These are phyloP conservation scores for Hypanus sabinus DNA, from an alignment of 2,113 vertebrate species.

Conservation along the genomic window DNA sequence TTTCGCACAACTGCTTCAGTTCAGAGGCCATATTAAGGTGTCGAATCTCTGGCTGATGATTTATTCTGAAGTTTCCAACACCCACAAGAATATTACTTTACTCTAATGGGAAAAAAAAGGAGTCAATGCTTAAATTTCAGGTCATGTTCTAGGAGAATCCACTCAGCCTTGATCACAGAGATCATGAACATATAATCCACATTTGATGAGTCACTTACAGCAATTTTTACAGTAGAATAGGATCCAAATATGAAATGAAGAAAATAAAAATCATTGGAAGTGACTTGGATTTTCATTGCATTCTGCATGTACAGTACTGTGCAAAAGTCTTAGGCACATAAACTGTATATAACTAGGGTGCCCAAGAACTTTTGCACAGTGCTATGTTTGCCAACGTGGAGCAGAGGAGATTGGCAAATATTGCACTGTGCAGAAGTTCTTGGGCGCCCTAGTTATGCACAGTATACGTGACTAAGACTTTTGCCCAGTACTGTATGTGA, in stretches of 20 bases:
- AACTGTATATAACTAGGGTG: too few relatives aligned
- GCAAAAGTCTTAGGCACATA: too few relatives aligned
- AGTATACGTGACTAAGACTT: too few relatives aligned
- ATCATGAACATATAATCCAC: not conserved
- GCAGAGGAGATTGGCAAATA: too few relatives aligned
- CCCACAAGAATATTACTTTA: not conserved
- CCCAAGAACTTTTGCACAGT: too few relatives aligned
- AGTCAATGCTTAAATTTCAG: not conserved
- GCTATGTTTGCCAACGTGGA: too few relatives aligned
- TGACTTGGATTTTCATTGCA: not conserved
- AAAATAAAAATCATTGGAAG: slow-evolving; percentile 20
- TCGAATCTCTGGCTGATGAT: not conserved
- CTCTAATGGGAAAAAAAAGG: not conserved
- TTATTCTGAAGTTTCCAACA: slow-evolving; percentile 2
- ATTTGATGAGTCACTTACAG: not conserved
- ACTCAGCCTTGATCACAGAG: not conserved
- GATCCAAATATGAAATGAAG: not conserved
- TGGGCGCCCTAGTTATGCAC: too few relatives aligned
- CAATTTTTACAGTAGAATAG: not conserved
- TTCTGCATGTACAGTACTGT: too few relatives aligned
- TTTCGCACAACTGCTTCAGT: not conserved
- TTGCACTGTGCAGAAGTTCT: too few relatives aligned
- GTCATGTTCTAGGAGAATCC: not conserved
- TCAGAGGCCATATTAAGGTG: not conserved
- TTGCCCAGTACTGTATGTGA: too few relatives aligned